Evolutionary conservation across 2,797 vertebrate species (phyloP).

Genomic region (Acrossocheilus wenchowensis): DNA sequence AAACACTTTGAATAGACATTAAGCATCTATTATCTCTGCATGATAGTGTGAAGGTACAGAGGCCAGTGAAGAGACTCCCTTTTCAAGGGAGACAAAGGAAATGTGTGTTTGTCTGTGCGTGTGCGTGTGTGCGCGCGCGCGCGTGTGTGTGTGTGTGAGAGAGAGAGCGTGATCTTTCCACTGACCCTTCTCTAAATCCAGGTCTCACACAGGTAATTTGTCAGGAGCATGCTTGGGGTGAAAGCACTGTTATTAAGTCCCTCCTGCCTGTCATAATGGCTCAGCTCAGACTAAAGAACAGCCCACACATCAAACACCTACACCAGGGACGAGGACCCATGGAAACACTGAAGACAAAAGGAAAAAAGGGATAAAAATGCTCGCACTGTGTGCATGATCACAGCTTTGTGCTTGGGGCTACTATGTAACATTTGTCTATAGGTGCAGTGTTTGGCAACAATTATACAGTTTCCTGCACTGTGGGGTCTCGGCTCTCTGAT

Average conservation of each 20-base stretch:
- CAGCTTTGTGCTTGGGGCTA: slow-evolving; percentile 25
- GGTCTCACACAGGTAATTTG: slow-evolving; percentile 57
- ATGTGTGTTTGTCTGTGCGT: slow-evolving; percentile 7
- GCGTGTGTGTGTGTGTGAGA: background rate
- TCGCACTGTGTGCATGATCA: slow-evolving; percentile 11
- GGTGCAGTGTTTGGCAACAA: background rate
- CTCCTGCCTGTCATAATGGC: slow-evolving; percentile 50
- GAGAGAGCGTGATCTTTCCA: slow-evolving; percentile 21
- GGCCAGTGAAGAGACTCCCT: slow-evolving; percentile 11
- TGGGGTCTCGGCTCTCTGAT: no score
- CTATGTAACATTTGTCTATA: slow-evolving; percentile 8
- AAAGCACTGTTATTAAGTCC: slow-evolving; percentile 55
- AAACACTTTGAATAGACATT: slow-evolving; percentile 36
- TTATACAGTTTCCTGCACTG: background rate
- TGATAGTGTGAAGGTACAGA: slow-evolving; percentile 21
- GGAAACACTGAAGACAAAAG: slow-evolving; percentile 39
- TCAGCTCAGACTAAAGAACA: slow-evolving; percentile 44
- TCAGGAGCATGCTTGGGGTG: slow-evolving; percentile 43
- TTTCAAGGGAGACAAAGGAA: slow-evolving; percentile 29
- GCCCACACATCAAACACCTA: slow-evolving; percentile 50
- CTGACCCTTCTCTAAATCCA: slow-evolving; percentile 52
- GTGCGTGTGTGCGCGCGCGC: background rate
- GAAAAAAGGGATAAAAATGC: slow-evolving; percentile 31
- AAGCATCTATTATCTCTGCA: slow-evolving; percentile 35
- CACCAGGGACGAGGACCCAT: slow-evolving; percentile 31